Evolutionary conservation across 2,888 invertebrate species (phyloP), one percentile per base, ranked within the genome.

Genomic region (Diadegma fenestrale): DNA sequence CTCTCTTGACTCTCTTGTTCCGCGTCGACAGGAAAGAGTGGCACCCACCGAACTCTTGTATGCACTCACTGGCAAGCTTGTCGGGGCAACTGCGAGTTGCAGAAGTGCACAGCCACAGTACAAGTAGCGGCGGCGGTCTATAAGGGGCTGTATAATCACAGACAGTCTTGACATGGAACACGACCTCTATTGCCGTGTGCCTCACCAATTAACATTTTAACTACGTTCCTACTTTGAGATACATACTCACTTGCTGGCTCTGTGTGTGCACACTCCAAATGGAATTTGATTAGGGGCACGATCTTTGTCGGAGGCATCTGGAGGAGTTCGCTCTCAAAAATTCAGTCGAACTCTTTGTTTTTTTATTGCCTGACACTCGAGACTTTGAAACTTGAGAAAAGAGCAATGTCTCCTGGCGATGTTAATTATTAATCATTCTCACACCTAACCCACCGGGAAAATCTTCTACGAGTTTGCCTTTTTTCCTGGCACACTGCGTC

Each of bases 121-220:
- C 48, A 64, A 69, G 80, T 76, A 66, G 64, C 54, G 43, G 64
- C 54, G 43, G 43, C 48, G 79, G 83, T 63, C 80, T 64, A 66
- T 58, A 71, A 84, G 84, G 76, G 73, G 75, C 37, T 75, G 75
- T 84, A 76, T 84, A 84, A 84, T 84, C 68, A 83, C 84, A 84
- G 80, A 84, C 84, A 71, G 80, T 80, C 80, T 84, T 75, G 51
- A 75, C 76, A 54, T 51, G 61, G 41, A 71, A 76, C 73, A 73
- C 80, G 66, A 73, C 80, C 80, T 66, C 80, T 26, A 30, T 14
- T 17, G 51, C 66, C 75, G 43, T 63, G 51, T 63, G 51, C 71
- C 63, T 64, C 71, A 80, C 71, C 80, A 84, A 84, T 84, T 84
- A 84, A 84, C 84, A 84, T 80, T 80, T 84, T 84, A 84, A 84